phyloP scores from a whole-genome alignment of 1,140 invertebrate genomes.

The Leptopilina clavipes region DNA sequence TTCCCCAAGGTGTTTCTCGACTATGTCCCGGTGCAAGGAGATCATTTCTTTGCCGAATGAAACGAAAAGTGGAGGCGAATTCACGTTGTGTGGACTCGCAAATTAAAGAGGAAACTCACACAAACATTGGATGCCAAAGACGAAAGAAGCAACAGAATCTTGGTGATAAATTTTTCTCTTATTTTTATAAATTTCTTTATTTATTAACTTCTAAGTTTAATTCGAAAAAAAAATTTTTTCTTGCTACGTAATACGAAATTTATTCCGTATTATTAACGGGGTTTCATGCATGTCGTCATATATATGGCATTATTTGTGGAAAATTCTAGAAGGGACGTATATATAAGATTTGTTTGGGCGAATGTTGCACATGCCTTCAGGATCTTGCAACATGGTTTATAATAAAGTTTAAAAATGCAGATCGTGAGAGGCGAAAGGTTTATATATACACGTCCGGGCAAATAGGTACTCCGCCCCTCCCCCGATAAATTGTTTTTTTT shows the following conservation, averaged over 20 bases:
- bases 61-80: constrained; percentile 79
- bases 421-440: constrained; percentile 58
- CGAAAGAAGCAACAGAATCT: constrained; percentile 81
- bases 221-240: too few species aligned
- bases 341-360: constrained; percentile 41
- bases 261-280: background rate
- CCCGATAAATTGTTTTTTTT: background rate
- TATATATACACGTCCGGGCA: constrained; percentile 32
- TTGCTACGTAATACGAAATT: too few species aligned
- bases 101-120: constrained; percentile 86
- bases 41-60: constrained; percentile 96
- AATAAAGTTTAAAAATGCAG: constrained; percentile 50
- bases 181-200: too few species aligned
- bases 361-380: constrained; percentile 41
- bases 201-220: too few species aligned
- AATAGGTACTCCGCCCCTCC: background rate
- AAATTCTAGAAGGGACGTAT: constrained; percentile 37
- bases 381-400: constrained; percentile 46
- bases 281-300: background rate
- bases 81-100: constrained; percentile 66
- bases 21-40: constrained; percentile 91
- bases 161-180: constrained; percentile 70
- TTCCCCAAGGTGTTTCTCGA: constrained; percentile 83
- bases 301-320: constrained; percentile 37
- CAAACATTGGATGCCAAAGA: constrained; percentile 78